A percentile compares a stretch with the other conserved stretches of the same genome.
phyloP scores from a whole-genome alignment of 2,888 invertebrate species.

The Pharmacophagus antenor region DNA sequence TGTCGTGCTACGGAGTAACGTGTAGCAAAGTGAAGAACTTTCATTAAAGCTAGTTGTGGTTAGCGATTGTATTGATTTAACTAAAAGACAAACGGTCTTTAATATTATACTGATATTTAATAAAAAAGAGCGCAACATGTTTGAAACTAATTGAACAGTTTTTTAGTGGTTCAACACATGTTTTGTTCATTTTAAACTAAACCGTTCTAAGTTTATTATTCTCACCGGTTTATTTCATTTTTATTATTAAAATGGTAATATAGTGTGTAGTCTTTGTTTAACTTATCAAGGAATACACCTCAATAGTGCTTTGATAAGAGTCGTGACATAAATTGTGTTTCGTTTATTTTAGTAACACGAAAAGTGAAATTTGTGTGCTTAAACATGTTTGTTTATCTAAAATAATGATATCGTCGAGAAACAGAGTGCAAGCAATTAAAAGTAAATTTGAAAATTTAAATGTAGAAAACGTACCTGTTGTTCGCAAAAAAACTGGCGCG shows the following conservation, averaged over 20 bases:
- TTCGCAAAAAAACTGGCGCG: constrained; percentile 35
- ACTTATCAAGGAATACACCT: constrained; percentile 6
- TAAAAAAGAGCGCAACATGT: constrained; percentile 37
- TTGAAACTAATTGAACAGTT: constrained; percentile 32
- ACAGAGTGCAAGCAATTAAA: constrained; percentile 83
- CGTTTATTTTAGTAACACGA: constrained; percentile 12
- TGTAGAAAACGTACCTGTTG: constrained; percentile 50
- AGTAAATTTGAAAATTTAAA: constrained; percentile 82
- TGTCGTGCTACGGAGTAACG: constrained; percentile 24
- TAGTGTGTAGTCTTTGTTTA: constrained; percentile 21
- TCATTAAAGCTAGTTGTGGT: constrained; percentile 18
- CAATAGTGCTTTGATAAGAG: constrained; percentile 17
- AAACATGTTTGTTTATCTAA: constrained; percentile 58
- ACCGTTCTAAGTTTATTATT: constrained; percentile 6
- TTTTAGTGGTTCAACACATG: constrained; percentile 20
- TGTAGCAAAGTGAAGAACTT: constrained; percentile 6
- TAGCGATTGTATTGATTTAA: constrained; percentile 11
- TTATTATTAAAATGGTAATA: constrained; percentile 15
- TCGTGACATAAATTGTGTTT: constrained; percentile 20
- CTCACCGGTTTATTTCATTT: constrained; percentile 5
- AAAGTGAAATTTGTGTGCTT: constrained; percentile 29
- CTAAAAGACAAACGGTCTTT: background rate
- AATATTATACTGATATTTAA: constrained; percentile 7
- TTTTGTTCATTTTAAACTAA: constrained; percentile 22
- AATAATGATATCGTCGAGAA: constrained; percentile 74